A percentile compares a stretch with the other conserved stretches of the same genome.
These are phyloP conservation scores for Hyppa rectilinea DNA, from an alignment of 2,888 invertebrate genomes.

Conservation along the genomic window DNA sequence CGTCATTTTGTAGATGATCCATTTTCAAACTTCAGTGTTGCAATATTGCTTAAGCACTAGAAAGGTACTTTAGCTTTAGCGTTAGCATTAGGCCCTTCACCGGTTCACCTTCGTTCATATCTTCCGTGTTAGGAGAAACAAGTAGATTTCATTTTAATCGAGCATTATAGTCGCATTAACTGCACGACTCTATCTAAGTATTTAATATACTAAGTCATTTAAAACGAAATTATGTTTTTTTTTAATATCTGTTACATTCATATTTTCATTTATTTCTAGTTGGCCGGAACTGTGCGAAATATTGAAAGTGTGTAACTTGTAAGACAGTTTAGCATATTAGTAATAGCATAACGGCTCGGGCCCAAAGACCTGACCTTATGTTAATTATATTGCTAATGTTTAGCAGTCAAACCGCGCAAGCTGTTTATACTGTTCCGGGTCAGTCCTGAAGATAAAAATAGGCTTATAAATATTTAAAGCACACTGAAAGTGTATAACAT, in stretches of 20 bases:
- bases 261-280: not conserved
- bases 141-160: constrained; percentile 25
- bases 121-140: constrained; percentile 27
- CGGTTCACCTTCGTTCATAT: constrained; percentile 39
- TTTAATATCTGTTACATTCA: not conserved
- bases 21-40: constrained; percentile 1
- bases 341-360: constrained; percentile 24
- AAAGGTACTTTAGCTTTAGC: constrained; percentile 16
- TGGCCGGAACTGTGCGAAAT: not conserved
- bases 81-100: constrained; percentile 44
- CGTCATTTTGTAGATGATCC: not conserved
- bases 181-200: not conserved
- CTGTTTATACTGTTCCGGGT: constrained; percentile 35
- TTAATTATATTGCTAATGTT: no score
- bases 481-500: not conserved
- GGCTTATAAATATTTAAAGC: constrained; percentile 18
- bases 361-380: constrained; percentile 38
- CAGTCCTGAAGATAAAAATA: constrained; percentile 26
- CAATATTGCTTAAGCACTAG: constrained; percentile 2
- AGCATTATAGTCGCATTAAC: not conserved
- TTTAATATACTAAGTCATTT: not conserved
- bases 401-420: constrained; percentile 5
- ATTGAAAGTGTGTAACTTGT: constrained; percentile 27
- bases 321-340: constrained; percentile 37
- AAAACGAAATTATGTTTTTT: not conserved